Conservation (phyloP, 2,113 vertebrate genomes). For the Sclerurus mexicanus region DNA sequence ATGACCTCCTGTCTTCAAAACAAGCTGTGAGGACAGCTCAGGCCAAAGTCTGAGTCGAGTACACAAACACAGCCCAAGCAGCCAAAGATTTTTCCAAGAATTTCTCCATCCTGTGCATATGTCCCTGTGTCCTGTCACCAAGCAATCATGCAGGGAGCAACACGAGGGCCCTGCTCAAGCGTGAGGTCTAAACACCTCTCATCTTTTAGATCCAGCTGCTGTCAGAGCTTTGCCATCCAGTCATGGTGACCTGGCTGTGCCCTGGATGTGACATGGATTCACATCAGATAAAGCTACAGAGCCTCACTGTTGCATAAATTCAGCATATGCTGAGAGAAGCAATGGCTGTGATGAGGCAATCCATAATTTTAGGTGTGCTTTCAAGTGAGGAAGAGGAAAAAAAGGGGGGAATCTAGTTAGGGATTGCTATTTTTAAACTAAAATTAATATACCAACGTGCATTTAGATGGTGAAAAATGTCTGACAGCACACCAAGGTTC, state of each 20-base stretch:
- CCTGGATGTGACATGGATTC: neutral
- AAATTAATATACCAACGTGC: slow-evolving; percentile 13
- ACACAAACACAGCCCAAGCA: neutral
- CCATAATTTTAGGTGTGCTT: neutral
- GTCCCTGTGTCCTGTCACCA: neutral
- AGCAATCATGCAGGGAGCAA: neutral
- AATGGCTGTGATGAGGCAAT: neutral
- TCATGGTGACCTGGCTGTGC: neutral
- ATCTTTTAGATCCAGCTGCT: neutral
- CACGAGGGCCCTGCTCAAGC: neutral
- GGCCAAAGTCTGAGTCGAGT: neutral
- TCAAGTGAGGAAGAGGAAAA: neutral
- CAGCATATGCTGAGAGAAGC: neutral
- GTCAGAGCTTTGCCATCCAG: neutral
- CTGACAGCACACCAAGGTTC: slow-evolving; percentile 43
- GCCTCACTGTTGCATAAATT: neutral
- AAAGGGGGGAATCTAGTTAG: neutral
- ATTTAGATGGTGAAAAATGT: slow-evolving; percentile 22
- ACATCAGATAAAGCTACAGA: neutral
- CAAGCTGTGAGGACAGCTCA: neutral
- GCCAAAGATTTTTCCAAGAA: neutral
- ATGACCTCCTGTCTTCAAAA: slow-evolving; percentile 4
- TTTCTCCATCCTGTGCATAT: neutral
- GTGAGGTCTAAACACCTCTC: neutral
- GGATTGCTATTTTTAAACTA: neutral